These are phyloP conservation scores for Minunthozetes semirufus DNA, from an alignment of 2,888 invertebrate species.

Conservation along the genomic window DNA sequence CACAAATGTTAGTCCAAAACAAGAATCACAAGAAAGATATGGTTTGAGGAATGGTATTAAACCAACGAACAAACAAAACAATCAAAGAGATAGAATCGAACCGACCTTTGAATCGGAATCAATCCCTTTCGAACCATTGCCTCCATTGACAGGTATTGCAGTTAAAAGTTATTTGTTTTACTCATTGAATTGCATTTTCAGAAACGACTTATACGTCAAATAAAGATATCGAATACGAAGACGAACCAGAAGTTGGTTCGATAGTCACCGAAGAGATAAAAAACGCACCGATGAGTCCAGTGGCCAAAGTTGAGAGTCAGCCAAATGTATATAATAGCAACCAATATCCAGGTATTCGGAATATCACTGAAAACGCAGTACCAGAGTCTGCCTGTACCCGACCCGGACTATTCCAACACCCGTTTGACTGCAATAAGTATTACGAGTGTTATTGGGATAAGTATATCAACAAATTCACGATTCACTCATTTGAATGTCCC, in stretches of 20 bases:
- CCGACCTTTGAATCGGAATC: too few species aligned
- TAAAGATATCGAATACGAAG: conserved; percentile 34
- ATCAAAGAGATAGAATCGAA: too few species aligned
- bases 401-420: conserved; percentile 59
- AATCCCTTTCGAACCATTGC: not conserved
- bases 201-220: too few species aligned
- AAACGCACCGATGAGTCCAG: not conserved
- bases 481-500: conserved; percentile 70
- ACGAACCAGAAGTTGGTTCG: conserved; percentile 9
- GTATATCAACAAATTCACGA: conserved; percentile 64
- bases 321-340: conserved; percentile 20
- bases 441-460: conserved; percentile 74
- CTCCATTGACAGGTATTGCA: not conserved
- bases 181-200: too few species aligned
- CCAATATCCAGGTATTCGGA: conserved; percentile 27
- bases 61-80: not conserved
- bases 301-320: conserved; percentile 8
- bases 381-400: conserved; percentile 50
- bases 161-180: too few species aligned
- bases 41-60: not conserved
- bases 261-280: not conserved
- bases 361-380: conserved; percentile 28
- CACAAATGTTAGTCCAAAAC: conserved; percentile 1
- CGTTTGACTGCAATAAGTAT: conserved; percentile 71
- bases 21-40: not conserved